A percentile compares a stretch with the other conserved stretches of the same genome.
These are phyloP conservation scores for Papilio demoleus DNA, from an alignment of 2,888 invertebrate species.

Conservation along the genomic window DNA sequence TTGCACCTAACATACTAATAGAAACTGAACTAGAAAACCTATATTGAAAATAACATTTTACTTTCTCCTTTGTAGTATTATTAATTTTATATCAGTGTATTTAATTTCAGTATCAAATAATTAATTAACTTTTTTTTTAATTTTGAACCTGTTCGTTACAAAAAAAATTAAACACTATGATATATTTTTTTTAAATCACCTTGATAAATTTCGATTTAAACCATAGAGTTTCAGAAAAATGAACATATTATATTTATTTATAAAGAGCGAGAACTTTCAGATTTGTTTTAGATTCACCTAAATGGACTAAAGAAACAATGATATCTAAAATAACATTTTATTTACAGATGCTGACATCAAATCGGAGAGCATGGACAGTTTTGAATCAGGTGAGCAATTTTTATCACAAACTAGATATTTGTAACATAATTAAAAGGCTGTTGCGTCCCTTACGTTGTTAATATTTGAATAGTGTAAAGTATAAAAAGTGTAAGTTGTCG, in stretches of 20 bases:
- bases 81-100: not conserved
- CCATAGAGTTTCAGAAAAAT: not conserved
- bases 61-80: not conserved
- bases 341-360: conserved; percentile 77
- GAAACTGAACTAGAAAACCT: not conserved
- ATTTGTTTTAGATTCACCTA: not conserved
- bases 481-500: conserved; percentile 74
- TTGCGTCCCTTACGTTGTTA: conserved; percentile 59
- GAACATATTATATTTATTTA: not conserved
- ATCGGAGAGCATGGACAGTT: conserved; percentile 80
- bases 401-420: conserved; percentile 49
- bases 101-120: no score
- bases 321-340: conserved; percentile 46
- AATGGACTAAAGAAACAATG: not conserved
- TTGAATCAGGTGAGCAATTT: conserved; percentile 71
- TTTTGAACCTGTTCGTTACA: no score
- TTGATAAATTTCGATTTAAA: no score
- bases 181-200: no score
- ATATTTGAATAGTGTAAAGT: conserved; percentile 78
- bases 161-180: no score
- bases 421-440: conserved; percentile 52
- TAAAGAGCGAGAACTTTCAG: not conserved
- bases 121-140: no score
- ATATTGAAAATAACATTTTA: not conserved
- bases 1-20: not conserved